Evolutionary conservation across 2,888 invertebrate genomes (phyloP), one percentile per base, ranked within the genome.

Genomic region (Reticulitermes lucifugus): DNA sequence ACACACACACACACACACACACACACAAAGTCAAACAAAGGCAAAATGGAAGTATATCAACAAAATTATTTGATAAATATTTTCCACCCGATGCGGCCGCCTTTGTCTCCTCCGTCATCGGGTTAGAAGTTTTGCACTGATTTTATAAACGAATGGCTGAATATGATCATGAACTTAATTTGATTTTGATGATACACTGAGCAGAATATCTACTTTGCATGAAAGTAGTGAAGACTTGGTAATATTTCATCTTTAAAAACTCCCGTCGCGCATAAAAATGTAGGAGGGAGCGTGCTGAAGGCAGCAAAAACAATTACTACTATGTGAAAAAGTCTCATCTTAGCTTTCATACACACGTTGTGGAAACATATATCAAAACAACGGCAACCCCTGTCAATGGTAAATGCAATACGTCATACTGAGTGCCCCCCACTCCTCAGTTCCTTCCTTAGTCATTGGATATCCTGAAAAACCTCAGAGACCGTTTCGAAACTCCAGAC

Each of bases 81-180:
- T 2, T 55, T 14, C 18, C 14, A 18, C 14, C 14, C 14, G 0
- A 18, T 18, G 18, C 1, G 1, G 18, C 18, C 14, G 35, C 35
- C 35, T 35, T 35, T 55, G 18, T 55, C 12, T 18, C 55, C 12
- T 46, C 12, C 46, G 12, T 46, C 46, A 12, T 12, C 46, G 12
- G 1, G 46, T 46, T 46, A 46, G 6, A 46, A 46, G 18, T 55
- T 55, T 21, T 18, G 14, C 46, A 18, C 55, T 55, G 55, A 18
- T 18, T 55, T 14, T 25, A 25, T 80, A 55, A 80, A 21, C 35
- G 60, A 80, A 60, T 80, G 80, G 35, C 9, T 22, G 35, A 80
- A 41, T 60, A 29, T 60, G 60, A 80, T 80, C 80, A 80, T 80
- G 29, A 80, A 60, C 25, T 80, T 80, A 80, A 80, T 80, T 59